A percentile compares a stretch with the other conserved stretches of the same genome.
phyloP scores from a whole-genome alignment of 2,113 vertebrate genomes.

The Tragelaphus strepsiceros region DNA sequence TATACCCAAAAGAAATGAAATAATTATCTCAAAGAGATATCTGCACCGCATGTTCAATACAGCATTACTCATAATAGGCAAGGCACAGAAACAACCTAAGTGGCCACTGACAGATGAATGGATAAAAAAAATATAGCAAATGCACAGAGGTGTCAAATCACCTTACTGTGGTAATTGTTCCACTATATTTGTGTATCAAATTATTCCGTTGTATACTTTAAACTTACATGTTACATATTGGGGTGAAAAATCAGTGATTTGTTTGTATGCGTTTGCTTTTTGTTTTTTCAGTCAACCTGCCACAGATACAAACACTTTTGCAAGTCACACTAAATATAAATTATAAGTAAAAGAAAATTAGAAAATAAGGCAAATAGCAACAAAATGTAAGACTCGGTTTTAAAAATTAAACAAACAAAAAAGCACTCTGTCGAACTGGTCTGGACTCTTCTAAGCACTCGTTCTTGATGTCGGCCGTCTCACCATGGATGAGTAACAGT shows the following conservation, averaged over 20 bases:
- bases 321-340: neutral
- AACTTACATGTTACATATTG: neutral
- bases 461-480: neutral
- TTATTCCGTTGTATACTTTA: too few relatives aligned
- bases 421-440: neutral
- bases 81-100: neutral
- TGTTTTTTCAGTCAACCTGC: neutral
- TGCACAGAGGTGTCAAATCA: neutral
- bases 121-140: neutral
- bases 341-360: neutral
- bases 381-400: neutral
- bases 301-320: neutral
- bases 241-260: neutral
- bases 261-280: neutral
- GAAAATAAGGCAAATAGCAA: neutral
- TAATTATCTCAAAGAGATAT: neutral
- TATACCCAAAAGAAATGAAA: neutral
- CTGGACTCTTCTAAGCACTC: neutral
- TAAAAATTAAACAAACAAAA: neutral
- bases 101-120: neutral
- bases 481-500: fast-evolving
- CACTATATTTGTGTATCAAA: neutral
- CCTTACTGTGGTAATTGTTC: neutral
- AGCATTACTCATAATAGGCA: neutral
- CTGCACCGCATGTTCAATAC: neutral